phyloP scores from a whole-genome alignment of 2,797 vertebrate species.

The Amblyraja radiata region DNA sequence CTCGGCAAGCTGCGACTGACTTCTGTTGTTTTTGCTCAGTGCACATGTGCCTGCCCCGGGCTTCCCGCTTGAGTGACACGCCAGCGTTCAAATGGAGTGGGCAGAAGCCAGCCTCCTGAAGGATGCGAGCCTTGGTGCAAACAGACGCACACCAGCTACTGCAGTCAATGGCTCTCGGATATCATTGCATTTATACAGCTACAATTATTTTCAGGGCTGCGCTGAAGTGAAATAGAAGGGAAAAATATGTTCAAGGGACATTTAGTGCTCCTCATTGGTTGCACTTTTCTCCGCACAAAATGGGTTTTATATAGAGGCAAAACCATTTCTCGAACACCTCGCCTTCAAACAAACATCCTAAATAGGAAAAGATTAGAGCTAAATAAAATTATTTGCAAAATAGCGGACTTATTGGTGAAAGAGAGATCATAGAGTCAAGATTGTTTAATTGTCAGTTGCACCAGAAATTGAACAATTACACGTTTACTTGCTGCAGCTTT shows the following conservation, averaged over 20 bases:
- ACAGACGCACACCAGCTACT: background rate
- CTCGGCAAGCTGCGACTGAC: background rate
- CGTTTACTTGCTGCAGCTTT: too few relatives aligned
- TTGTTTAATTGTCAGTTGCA: too few relatives aligned
- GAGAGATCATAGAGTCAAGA: too few relatives aligned
- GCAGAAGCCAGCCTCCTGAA: conserved; percentile 12
- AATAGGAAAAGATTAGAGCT: background rate
- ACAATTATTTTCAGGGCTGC: background rate
- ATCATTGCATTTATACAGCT: background rate
- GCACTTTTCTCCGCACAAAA: background rate
- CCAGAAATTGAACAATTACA: too few relatives aligned
- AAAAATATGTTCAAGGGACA: background rate
- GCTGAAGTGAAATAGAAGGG: background rate
- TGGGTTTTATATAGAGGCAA: too few relatives aligned
- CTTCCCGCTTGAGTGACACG: conserved; percentile 9
- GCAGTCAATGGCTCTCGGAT: too few relatives aligned
- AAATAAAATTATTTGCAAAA: too few relatives aligned
- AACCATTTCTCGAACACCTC: background rate
- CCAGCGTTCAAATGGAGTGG: background rate
- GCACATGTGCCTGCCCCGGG: conserved; percentile 12
- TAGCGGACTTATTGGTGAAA: too few relatives aligned
- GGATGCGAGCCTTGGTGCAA: background rate
- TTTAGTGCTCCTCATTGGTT: background rate
- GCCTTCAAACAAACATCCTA: too few relatives aligned
- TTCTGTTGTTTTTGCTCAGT: conserved; percentile 18